A percentile compares a stretch with the other conserved stretches of the same genome.
These are phyloP conservation scores for Drosophila nigromelanica DNA, from an alignment of 1,140 invertebrate species.

Conservation along the genomic window DNA sequence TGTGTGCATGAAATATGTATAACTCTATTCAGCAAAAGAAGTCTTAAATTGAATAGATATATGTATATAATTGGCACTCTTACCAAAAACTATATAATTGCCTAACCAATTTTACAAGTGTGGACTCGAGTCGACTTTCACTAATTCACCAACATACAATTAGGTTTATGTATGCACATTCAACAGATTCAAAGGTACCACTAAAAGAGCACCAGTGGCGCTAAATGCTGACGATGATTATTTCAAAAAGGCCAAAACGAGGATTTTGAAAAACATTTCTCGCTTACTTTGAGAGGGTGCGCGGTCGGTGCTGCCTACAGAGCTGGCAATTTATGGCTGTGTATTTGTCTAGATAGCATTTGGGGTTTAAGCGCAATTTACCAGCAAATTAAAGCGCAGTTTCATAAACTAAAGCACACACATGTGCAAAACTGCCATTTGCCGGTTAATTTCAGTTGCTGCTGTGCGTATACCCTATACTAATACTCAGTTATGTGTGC, in stretches of 20 bases:
- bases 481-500: background rate
- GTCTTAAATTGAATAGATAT: too few species aligned
- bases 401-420: constrained; percentile 39
- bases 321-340: constrained; percentile 39
- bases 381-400: constrained; percentile 75
- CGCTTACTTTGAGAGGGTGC: constrained; percentile 8
- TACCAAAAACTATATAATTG: constrained; percentile 17
- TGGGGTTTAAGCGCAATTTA: constrained; percentile 76
- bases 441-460: constrained; percentile 27
- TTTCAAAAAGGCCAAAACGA: constrained; percentile 18
- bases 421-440: constrained; percentile 37
- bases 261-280: constrained; percentile 34
- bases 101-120: background rate
- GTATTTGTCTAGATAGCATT: constrained; percentile 52
- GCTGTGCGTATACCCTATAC: constrained; percentile 2
- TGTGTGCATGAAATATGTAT: too few species aligned
- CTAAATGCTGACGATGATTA: constrained; percentile 43
- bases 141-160: constrained; percentile 65
- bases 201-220: constrained; percentile 1
- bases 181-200: constrained; percentile 28
- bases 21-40: too few species aligned
- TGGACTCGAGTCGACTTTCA: constrained; percentile 23
- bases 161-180: constrained; percentile 50
- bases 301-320: background rate
- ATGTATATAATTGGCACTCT: too few species aligned